These are phyloP conservation scores for Palaemon carinicauda DNA, from an alignment of 1,140 invertebrate genomes.

Conservation along the genomic window DNA sequence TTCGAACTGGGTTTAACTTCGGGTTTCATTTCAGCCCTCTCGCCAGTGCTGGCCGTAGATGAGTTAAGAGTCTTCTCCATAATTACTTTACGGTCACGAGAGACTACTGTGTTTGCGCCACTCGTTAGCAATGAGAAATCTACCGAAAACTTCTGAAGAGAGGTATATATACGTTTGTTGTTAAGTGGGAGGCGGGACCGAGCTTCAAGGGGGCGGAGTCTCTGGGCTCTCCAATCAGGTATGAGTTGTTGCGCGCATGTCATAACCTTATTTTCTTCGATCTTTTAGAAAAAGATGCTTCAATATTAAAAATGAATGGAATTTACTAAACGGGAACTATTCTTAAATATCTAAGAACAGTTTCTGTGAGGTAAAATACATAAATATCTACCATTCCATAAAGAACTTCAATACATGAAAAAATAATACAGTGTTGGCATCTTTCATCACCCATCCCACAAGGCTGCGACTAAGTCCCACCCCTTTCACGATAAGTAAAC, in stretches of 20 bases:
- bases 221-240: not conserved
- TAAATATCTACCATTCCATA: no score
- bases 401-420: not conserved
- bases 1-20: not conserved
- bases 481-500: conserved; percentile 7
- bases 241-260: not conserved
- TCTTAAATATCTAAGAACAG: not conserved
- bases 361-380: no score
- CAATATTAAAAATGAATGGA: not conserved
- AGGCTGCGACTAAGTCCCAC: not conserved
- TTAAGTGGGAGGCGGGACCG: not conserved
- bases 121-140: conserved; percentile 30
- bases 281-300: not conserved
- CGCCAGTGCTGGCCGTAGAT: not conserved
- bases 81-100: not conserved
- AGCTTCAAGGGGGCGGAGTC: not conserved
- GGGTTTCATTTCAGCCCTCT: conserved; percentile 3
- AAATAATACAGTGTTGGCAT: not conserved
- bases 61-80: not conserved
- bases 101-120: not conserved
- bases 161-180: conserved; percentile 32
- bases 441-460: not conserved
- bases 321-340: no score
- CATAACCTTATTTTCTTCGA: not conserved
- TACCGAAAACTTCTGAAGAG: not conserved